Conservation (phyloP, 2,797 vertebrate species). For the Rhinogobio ventralis region DNA sequence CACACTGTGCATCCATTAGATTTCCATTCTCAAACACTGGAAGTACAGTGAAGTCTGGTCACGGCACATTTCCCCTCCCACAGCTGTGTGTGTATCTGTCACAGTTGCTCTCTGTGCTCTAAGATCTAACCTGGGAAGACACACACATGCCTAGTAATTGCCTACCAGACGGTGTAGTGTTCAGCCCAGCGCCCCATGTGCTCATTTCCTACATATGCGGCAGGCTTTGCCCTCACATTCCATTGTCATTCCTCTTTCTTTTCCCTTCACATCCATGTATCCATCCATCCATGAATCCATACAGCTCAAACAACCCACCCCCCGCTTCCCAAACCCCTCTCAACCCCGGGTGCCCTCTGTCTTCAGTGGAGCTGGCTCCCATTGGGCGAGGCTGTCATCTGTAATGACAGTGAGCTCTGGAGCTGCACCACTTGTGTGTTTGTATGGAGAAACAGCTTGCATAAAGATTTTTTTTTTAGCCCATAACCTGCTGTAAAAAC, state of each 20-base stretch:
- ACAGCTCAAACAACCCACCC: conserved; percentile 22
- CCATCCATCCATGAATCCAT: conserved; percentile 43
- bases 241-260: conserved; percentile 29
- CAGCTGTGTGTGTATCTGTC: conserved; percentile 53
- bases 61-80: conserved; percentile 24
- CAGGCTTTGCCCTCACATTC: conserved; percentile 23
- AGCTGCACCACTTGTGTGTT: conserved; percentile 43
- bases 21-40: conserved; percentile 29
- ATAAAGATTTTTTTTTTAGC: conserved; percentile 28
- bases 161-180: conserved; percentile 52
- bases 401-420: conserved; percentile 51
- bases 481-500: conserved; percentile 64
- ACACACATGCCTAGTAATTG: conserved; percentile 58
- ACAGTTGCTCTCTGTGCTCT: conserved; percentile 38
- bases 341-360: conserved; percentile 1
- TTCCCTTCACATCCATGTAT: conserved; percentile 39
- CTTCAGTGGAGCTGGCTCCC: conserved; percentile 33
- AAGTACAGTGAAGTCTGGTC: conserved; percentile 29
- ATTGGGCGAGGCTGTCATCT: conserved; percentile 42
- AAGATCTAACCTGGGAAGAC: conserved; percentile 57
- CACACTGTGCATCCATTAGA: neutral
- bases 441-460: conserved; percentile 65
- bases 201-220: conserved; percentile 49
- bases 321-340: conserved; percentile 16
- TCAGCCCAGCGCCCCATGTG: conserved; percentile 40